Percentiles rank a stretch among this genome's conserved stretches.
Evolutionary conservation across 2,888 invertebrate genomes (phyloP).

Genomic region (Leptopterna dolabrata): DNA sequence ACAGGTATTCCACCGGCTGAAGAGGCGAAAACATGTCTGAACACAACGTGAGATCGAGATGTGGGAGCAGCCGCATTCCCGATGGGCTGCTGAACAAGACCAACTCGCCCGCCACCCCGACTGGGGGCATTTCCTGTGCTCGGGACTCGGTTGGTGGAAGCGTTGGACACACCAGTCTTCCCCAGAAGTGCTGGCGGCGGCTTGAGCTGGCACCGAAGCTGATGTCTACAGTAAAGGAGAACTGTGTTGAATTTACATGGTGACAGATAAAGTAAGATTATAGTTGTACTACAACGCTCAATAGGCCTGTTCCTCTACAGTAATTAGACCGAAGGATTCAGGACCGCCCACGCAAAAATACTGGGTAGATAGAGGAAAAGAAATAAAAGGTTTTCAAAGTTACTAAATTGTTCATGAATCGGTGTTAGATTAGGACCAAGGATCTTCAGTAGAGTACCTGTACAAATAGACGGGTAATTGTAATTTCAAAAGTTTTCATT

Average conservation of each 20-base stretch:
- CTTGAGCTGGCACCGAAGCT: conserved; percentile 81
- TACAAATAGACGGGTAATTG: too few species aligned
- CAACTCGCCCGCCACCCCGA: conserved; percentile 52
- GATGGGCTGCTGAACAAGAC: conserved; percentile 25
- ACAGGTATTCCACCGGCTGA: conserved; percentile 71
- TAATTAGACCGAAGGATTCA: too few species aligned
- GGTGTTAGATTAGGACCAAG: too few species aligned
- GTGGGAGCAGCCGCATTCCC: conserved; percentile 32
- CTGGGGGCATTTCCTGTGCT: conserved; percentile 60
- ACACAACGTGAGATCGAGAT: conserved; percentile 68
- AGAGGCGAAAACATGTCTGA: conserved; percentile 73
- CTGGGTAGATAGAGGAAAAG: too few species aligned
- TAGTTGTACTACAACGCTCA: too few species aligned
- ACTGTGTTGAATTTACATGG: not conserved
- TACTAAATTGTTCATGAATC: too few species aligned
- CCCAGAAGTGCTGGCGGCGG: conserved; percentile 82
- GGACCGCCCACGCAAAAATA: too few species aligned
- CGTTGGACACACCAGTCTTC: not conserved
- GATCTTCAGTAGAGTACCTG: too few species aligned
- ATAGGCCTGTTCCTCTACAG: too few species aligned
- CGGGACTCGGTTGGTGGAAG: not conserved
- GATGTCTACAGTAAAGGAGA: conserved; percentile 71
- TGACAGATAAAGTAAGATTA: not conserved
- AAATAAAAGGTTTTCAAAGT: too few species aligned
- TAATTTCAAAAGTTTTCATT: too few species aligned